Conservation (phyloP, 37 sponge, comb jelly and placozoan genomes). For the Cliona cf. orientalis region DNA sequence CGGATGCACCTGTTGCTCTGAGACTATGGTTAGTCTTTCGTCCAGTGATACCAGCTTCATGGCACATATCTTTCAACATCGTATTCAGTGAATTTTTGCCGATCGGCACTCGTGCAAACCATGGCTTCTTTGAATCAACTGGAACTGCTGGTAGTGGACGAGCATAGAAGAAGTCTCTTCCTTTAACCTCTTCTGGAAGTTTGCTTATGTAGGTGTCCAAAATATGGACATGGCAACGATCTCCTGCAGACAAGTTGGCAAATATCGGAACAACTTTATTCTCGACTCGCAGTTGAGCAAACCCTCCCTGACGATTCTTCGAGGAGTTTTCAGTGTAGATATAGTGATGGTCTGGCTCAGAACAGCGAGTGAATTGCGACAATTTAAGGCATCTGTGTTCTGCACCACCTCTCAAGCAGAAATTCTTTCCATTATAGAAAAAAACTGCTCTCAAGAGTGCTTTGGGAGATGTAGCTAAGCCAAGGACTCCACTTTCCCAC, state of each 20-base stretch:
- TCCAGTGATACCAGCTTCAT: neutral
- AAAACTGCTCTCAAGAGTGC: neutral
- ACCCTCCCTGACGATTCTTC: conserved; percentile 6
- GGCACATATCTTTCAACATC: neutral
- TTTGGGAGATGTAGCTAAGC: neutral
- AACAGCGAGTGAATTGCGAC: neutral
- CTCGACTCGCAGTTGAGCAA: neutral
- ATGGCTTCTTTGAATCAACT: neutral
- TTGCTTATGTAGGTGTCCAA: neutral
- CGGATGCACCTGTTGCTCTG: neutral
- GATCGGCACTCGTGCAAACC: neutral
- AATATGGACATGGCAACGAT: neutral
- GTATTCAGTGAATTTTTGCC: neutral
- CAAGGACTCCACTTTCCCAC: neutral
- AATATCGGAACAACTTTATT: conserved; percentile 8
- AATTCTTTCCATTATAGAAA: neutral
- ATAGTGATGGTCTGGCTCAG: conserved; percentile 10
- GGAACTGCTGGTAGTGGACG: neutral
- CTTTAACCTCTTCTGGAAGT: neutral
- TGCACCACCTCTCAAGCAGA: neutral
- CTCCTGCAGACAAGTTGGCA: neutral
- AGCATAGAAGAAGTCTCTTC: neutral
- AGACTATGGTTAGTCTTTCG: conserved; percentile 9
- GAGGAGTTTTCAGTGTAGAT: conserved; percentile 11
- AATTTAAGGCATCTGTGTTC: neutral